These are phyloP conservation scores for Trachelus iudaicus DNA, from an alignment of 2,888 invertebrate genomes.

Conservation along the genomic window DNA sequence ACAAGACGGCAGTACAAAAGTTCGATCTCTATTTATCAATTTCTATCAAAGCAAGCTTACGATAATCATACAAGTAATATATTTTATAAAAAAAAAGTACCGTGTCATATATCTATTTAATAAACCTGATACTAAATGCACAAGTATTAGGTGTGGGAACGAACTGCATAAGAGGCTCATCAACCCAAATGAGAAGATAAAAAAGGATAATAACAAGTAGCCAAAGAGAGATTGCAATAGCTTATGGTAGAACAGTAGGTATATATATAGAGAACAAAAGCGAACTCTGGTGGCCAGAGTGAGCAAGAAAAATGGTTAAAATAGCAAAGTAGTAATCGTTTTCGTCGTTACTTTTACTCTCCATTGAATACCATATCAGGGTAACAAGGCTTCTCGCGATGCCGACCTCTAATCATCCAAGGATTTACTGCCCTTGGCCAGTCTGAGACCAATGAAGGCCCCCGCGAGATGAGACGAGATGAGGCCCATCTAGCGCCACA, in stretches of 20 bases:
- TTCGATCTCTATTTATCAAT: background rate
- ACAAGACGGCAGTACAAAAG: background rate
- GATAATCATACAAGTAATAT: background rate
- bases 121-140: background rate
- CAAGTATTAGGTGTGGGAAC: background rate
- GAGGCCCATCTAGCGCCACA: background rate
- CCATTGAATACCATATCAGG: slow-evolving; percentile 50
- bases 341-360: slow-evolving; percentile 36
- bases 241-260: background rate
- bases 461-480: background rate
- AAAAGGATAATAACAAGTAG: background rate
- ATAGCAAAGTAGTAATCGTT: slow-evolving; percentile 30
- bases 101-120: background rate
- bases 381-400: slow-evolving; percentile 39
- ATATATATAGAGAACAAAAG: background rate
- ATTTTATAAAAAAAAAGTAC: background rate
- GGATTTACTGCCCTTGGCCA: slow-evolving; percentile 48
- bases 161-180: background rate
- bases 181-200: background rate
- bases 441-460: background rate
- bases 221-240: background rate
- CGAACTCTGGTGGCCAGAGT: background rate
- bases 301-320: background rate
- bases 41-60: background rate
- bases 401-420: slow-evolving; percentile 58